Percentiles rank a stretch among this genome's conserved stretches.
Evolutionary conservation across 2,888 invertebrate genomes (phyloP).

Genomic region (Agrilus mali): DNA sequence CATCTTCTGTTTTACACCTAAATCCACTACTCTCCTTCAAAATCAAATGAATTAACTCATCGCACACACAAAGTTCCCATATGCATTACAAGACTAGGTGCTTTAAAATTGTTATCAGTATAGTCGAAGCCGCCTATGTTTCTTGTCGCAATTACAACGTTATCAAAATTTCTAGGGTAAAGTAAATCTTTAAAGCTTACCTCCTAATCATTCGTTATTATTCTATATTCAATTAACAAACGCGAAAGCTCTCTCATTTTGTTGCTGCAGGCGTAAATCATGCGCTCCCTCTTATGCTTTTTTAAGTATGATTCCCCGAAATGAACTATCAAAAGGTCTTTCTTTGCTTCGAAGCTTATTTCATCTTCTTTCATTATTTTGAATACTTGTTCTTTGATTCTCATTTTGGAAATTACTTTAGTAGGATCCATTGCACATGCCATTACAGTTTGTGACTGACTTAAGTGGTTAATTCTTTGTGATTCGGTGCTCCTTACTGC

Average conservation of each 20-base stretch:
- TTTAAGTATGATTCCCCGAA: conserved; percentile 16
- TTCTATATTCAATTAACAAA: conserved; percentile 11
- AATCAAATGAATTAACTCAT: too few relatives aligned
- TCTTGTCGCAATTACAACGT: conserved; percentile 8
- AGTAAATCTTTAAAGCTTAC: not conserved
- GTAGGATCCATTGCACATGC: conserved; percentile 5
- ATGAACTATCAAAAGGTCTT: not conserved
- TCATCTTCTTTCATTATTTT: too few relatives aligned
- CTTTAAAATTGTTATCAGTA: conserved; percentile 11
- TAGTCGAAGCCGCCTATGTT: conserved; percentile 9
- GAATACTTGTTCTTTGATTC: not conserved
- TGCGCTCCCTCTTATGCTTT: conserved; percentile 14
- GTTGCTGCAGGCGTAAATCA: conserved; percentile 14
- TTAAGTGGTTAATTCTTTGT: not conserved
- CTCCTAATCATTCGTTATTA: conserved; percentile 5
- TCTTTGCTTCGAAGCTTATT: too few relatives aligned
- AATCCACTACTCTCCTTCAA: conserved; percentile 7
- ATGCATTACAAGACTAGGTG: conserved; percentile 12
- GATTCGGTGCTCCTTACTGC: too few relatives aligned
- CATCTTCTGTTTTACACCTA: conserved; percentile 4
- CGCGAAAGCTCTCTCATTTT: conserved; percentile 15
- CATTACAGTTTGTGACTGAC: conserved; percentile 4
- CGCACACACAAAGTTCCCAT: conserved; percentile 9
- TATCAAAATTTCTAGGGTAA: conserved; percentile 4
- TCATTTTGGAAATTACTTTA: conserved; percentile 3